Evolutionary conservation across 2,888 invertebrate species (phyloP).

Genomic region (Xylocampa areola): DNA sequence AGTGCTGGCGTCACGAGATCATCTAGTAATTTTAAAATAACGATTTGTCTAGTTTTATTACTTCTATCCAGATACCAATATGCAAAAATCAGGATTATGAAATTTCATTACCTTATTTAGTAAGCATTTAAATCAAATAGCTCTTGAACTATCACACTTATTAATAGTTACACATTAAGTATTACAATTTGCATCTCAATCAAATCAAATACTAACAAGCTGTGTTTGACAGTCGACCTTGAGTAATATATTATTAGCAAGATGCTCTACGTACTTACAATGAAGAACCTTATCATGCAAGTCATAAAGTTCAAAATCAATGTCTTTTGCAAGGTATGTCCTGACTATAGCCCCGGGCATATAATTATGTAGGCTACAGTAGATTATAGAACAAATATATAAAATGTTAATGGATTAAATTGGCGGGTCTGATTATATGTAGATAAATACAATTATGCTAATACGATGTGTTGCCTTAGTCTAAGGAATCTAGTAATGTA

Average conservation of each 20-base stretch:
- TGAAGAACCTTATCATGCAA: not conserved
- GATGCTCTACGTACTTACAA: not conserved
- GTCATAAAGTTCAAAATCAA: constrained; percentile 12
- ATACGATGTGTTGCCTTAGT: too few relatives aligned
- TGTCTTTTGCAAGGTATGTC: not conserved
- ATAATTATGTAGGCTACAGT: constrained; percentile 16
- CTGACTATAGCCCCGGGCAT: not conserved
- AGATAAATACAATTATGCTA: too few relatives aligned
- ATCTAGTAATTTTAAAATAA: too few relatives aligned
- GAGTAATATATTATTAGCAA: constrained; percentile 2
- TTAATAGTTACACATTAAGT: constrained; percentile 1
- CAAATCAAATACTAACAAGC: constrained; percentile 13
- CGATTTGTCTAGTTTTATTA: too few relatives aligned
- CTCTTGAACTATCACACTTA: constrained; percentile 5
- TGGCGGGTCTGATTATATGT: constrained; percentile 16
- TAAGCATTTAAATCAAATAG: constrained; percentile 1
- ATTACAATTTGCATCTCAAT: constrained; percentile 15
- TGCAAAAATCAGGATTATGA: too few relatives aligned
- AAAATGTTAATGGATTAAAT: constrained; percentile 17
- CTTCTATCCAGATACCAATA: too few relatives aligned
- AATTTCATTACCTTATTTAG: too few relatives aligned
- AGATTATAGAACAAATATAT: constrained; percentile 25
- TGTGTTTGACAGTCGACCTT: constrained; percentile 38
- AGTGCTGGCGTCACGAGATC: too few relatives aligned
- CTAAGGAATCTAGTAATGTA: too few relatives aligned